These are phyloP conservation scores for Characodon lateralis DNA, from an alignment of 2,797 vertebrate genomes.

Conservation along the genomic window DNA sequence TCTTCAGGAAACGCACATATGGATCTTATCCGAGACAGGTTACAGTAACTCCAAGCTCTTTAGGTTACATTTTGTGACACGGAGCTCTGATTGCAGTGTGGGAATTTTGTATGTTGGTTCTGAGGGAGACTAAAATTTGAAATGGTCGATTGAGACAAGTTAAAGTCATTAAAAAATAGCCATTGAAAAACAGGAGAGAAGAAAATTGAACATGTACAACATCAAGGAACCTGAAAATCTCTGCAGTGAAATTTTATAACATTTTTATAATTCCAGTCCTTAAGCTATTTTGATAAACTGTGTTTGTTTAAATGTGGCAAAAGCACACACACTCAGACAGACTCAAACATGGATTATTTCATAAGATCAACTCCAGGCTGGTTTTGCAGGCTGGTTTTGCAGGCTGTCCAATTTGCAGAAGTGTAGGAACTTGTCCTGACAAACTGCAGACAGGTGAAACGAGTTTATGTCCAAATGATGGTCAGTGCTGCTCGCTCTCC, in stretches of 20 bases:
- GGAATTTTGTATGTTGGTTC: conserved; percentile 6
- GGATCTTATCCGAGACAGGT: conserved; percentile 22
- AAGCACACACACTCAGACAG: conserved; percentile 13
- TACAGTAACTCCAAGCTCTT: conserved; percentile 10
- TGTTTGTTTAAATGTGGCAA: background rate
- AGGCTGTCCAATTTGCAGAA: conserved; percentile 10
- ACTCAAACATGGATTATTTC: background rate
- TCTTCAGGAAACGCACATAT: conserved; percentile 23
- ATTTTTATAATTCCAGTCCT: conserved; percentile 10
- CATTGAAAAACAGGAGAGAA: conserved; percentile 55
- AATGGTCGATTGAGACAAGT: conserved; percentile 44
- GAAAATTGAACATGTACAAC: conserved; percentile 45
- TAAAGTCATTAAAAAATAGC: conserved; percentile 54
- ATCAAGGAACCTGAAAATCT: conserved; percentile 28
- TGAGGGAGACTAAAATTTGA: conserved; percentile 16
- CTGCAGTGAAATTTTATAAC: conserved; percentile 13
- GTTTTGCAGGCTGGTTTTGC: conserved; percentile 22
- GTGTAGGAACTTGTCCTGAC: conserved; percentile 17
- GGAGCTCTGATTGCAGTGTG: background rate
- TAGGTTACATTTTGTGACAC: conserved; percentile 17
- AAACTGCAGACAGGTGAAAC: conserved; percentile 16
- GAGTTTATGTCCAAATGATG: conserved; percentile 60
- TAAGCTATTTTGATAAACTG: background rate
- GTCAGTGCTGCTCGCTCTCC: conserved; percentile 59
- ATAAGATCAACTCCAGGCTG: conserved; percentile 25